Evolutionary conservation across 2,113 vertebrate species (phyloP).

Genomic region (Paradoxurus hermaphroditus): DNA sequence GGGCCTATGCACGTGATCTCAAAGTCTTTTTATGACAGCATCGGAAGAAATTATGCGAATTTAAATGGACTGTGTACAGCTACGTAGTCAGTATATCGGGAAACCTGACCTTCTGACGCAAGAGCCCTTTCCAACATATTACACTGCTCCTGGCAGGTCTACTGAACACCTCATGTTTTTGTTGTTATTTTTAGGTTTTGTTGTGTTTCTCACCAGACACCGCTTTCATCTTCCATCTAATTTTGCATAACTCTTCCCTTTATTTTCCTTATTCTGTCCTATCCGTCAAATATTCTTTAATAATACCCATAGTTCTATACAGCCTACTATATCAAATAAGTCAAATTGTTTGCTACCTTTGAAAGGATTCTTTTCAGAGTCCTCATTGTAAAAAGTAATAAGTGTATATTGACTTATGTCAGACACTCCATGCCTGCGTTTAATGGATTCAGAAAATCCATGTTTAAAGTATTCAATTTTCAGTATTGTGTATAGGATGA

Average conservation of each 20-base stretch:
- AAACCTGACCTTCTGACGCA: not conserved
- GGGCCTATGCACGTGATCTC: not conserved
- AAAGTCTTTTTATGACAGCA: not conserved
- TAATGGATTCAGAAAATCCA: not conserved
- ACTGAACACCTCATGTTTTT: not conserved
- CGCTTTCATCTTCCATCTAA: not conserved
- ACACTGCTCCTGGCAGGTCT: not conserved
- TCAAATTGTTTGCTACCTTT: not conserved
- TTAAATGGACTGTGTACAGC: not conserved
- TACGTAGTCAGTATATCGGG: not conserved
- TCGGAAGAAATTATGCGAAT: not conserved
- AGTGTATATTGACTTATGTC: not conserved
- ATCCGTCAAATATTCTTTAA: not conserved
- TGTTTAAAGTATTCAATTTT: not conserved
- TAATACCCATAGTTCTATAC: not conserved
- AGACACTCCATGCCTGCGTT: not conserved
- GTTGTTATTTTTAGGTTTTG: not conserved
- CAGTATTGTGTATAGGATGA: not conserved
- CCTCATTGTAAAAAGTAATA: not conserved
- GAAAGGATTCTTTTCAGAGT: not conserved
- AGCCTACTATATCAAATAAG: not conserved
- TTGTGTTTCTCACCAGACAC: not conserved
- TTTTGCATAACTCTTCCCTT: not conserved
- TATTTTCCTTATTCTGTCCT: not conserved
- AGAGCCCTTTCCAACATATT: not conserved